These are phyloP conservation scores for Aulostomus chinensis DNA, from an alignment of 2,797 vertebrate species.

Conservation along the genomic window DNA sequence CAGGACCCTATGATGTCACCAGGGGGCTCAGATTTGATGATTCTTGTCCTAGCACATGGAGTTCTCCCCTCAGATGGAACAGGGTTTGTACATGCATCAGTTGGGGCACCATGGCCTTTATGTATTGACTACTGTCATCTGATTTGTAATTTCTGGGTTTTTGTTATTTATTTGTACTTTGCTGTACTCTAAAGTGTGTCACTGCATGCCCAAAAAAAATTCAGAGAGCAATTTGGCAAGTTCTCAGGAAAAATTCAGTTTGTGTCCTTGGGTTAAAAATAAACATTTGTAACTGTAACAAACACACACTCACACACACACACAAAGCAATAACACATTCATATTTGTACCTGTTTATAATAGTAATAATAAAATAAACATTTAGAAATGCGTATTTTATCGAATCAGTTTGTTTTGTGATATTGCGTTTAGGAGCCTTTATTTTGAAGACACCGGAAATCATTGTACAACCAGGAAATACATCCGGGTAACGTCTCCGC, in stretches of 20 bases:
- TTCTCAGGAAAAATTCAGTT: not conserved
- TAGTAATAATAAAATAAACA: conserved; percentile 19
- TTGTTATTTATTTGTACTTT: conserved; percentile 9
- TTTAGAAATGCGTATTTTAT: not conserved
- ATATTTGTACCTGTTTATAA: conserved; percentile 14
- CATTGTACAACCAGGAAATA: not conserved
- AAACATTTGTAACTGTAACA: not conserved
- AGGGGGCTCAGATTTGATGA: too few species aligned
- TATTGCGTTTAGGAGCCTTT: conserved; percentile 3
- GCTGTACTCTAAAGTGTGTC: conserved; percentile 1
- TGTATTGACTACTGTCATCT: not conserved
- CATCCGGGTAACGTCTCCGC: conserved; percentile 16
- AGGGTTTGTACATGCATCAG: too few species aligned
- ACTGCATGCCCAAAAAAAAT: conserved; percentile 21
- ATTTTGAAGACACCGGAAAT: conserved; percentile 34
- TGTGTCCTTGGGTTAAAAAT: conserved; percentile 16
- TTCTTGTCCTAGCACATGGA: too few species aligned
- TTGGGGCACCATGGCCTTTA: too few species aligned
- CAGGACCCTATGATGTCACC: too few species aligned
- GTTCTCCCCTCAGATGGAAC: too few species aligned
- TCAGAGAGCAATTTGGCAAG: not conserved
- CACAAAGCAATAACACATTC: not conserved
- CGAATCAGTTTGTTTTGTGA: not conserved
- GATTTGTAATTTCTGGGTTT: conserved; percentile 6
- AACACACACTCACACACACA: too few species aligned